Conservation (phyloP, 2,888 invertebrate species). For the Stenchaetothrips biformis region DNA sequence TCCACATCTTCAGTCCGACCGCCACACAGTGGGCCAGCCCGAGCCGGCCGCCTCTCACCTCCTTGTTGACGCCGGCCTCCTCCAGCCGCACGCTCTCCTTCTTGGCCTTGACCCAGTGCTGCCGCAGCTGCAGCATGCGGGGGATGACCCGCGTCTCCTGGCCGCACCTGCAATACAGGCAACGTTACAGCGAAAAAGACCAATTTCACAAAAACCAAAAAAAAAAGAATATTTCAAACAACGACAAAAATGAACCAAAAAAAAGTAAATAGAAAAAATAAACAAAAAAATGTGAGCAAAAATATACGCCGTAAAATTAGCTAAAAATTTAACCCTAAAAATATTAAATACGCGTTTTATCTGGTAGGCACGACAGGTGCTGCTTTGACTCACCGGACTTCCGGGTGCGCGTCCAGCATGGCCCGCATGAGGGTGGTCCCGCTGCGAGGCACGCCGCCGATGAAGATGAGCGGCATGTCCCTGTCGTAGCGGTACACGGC, state of each 20-base stretch:
- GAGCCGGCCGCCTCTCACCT: conserved; percentile 49
- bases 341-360: too few species aligned
- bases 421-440: conserved; percentile 97
- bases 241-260: not conserved
- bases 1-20: not conserved
- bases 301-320: too few species aligned
- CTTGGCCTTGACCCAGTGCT: conserved; percentile 92
- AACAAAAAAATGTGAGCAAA: too few species aligned
- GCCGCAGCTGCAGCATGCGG: conserved; percentile 87
- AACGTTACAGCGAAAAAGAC: conserved; percentile 29
- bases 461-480: conserved; percentile 90
- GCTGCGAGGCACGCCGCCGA: conserved; percentile 95
- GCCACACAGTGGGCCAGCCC: not conserved
- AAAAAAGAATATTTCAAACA: not conserved
- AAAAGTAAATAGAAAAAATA: conserved; percentile 5
- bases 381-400: conserved; percentile 63
- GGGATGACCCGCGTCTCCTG: conserved; percentile 97
- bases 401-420: conserved; percentile 96
- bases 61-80: conserved; percentile 90
- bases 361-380: too few species aligned
- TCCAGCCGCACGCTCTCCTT: conserved; percentile 84
- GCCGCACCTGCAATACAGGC: conserved; percentile 65
- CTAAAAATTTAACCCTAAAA: too few species aligned
- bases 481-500: conserved; percentile 72
- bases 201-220: not conserved